Base-by-base conservation (phyloP, 2,113 vertebrate genomes). In the Rhombomys opimus region DNA sequence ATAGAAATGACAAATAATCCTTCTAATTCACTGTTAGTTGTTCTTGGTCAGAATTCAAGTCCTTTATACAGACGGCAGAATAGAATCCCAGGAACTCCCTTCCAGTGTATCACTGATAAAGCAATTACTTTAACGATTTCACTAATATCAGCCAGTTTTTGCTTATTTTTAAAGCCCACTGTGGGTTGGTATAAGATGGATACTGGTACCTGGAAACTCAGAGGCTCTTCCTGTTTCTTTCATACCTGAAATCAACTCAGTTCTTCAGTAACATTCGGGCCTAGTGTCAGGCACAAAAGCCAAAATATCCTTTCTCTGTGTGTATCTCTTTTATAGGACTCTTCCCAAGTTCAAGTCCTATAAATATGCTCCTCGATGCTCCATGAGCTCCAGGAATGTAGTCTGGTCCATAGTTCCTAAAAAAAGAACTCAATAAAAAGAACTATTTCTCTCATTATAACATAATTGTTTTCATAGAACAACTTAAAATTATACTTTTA, bases 1-100 rank as follows among this genome's bases (percentile, higher is more conserved):
- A 68, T 65, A 52, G 20, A 95, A 93, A n/a, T 52, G 30, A 80
- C 13, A 93, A 89, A 57, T 38, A 94, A 87, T 2, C 13, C 8
- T 8, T 78, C 20, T 68, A 86, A 70, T 52, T 87, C 57, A 93
- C 8, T 78, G 3, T 57, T 85, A 61, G 50, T 8, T 73, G 10
- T 57, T 88, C 87, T 80, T 92, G 78, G 18, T 94, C n/a, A 91
- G 70, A 95, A 77, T 72, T 96, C 57, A 92, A 87, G 41, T 5
- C 4, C 18, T 81, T 59, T 93, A 32, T 15, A 78, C 5, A 65
- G 63, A 93, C 1, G 2, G 11, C 10, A 68, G 41, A n/a, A 61
- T 38, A 11, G 73, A 81, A 95, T 68, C 4, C n/a, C 46, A 87
- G 25, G 30, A 87, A 84, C 57, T 88, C 30, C 57, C 63, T 52